Evolutionary conservation across 2,113 vertebrate genomes (phyloP), one percentile per base, ranked within the genome.

Genomic region (Crotalus viridis): DNA sequence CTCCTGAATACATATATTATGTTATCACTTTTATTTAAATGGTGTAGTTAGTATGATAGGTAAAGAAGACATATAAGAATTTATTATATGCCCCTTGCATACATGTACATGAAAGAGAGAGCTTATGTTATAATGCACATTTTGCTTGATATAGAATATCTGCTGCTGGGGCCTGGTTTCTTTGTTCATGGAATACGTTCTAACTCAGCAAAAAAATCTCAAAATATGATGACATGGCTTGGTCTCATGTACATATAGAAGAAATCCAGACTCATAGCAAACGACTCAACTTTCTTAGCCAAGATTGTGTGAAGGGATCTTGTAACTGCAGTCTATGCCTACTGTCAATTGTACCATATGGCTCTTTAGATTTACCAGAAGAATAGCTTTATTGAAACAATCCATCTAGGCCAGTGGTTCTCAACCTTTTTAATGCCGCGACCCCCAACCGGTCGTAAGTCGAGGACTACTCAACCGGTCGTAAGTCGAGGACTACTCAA

Each of bases 261-360:
- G 81, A 93, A 93, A 28, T 22, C 90, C 88, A 1, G 0, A 2
- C 0, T 93, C 90, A 91, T 56, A 85, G 89, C 94, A 92, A 91
- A 1, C 3, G 51, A 0, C 13, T 0, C 3, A 0, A 59, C 3
- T 92, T 94, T 91, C 10, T 5, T 2, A 4, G 54, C 55, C 87
- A 59, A 81, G 48, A 87, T 17, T 6, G 33, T 15, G 55, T 1
- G 90, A 54, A 28, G 0, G 10, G 93, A 86, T 48, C 5, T 51
- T 52, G 26, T 5, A 15, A 10, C 28, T 69, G 22, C 0, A 22
- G 85, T 21, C 0, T 56, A 43, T 91, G 64, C 86, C 93, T 51
- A 51, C 48, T 51, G 48, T 51, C 48, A 51, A 51, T 9, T 1
- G 8, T 51, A 51, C 9, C 48, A 51, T 51, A 51, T 51, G 48